Evolutionary conservation across 2,797 vertebrate genomes (phyloP), one percentile per base, ranked within the genome.

Genomic region (Alosa sapidissima): DNA sequence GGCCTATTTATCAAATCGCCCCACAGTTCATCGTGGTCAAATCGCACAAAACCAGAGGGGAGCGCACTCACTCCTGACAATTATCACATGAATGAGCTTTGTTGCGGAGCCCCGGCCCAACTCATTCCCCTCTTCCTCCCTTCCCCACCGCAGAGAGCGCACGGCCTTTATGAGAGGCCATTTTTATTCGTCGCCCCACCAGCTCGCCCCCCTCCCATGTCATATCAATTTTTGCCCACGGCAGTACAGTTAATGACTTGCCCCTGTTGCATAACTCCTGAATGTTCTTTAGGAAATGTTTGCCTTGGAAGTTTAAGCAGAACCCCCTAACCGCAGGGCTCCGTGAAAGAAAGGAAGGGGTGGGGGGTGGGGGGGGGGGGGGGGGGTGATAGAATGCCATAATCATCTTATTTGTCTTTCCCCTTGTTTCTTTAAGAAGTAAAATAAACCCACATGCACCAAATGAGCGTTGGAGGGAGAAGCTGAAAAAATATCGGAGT

Each of bases 41-140:
- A 94, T 94, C 92, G 5, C 90, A 94, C 92, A 94, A 93, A 94
- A 92, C 91, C 92, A 92, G 91, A 93, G 91, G 91, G 92, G 92
- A 92, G 89, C 78, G 48, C 91, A 91, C 91, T 93, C 92, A 93
- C 87, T 87, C 87, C 72, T 88, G 91, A 92, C 92, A 93, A 95
- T 95, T 95, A 95, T 89, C 94, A 94, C 93, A 94, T 95, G 94
- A 95, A 96, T 94, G 91, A 94, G 92, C 91, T 90, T 89, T 93
- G 89, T 91, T 13, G 85, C 84, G 81, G 85, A 62, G 85, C 9
- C 52, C 85, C 87, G 10, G 86, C 41, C 81, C 83, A 84, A 81
- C 87, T 83, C 86, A 65, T 90, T 83, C 65, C 83, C 82, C 85
- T 83, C 62, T 19, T 8, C 81, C 60, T 54, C 87, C 36, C 85